phyloP scores from a whole-genome alignment of 2,888 invertebrate genomes.

The Himalopsyche anomala region DNA sequence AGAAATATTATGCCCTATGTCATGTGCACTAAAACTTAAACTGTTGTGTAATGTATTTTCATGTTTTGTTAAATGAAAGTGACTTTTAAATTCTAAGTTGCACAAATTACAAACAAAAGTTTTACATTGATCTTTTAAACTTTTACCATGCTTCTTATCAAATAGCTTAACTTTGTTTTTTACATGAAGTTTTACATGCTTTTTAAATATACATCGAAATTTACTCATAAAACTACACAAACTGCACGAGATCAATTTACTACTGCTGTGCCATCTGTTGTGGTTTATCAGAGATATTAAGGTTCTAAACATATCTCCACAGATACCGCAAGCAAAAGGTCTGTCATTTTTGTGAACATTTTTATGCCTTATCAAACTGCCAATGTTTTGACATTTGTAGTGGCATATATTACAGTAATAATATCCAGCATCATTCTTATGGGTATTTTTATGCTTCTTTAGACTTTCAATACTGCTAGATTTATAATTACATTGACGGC shows the following conservation, averaged over 20 bases:
- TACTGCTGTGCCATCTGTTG: conserved; percentile 9
- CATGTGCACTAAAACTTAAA: background rate
- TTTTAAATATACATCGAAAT: conserved; percentile 14
- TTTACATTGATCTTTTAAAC: too few relatives aligned
- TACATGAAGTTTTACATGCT: background rate
- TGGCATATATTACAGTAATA: background rate
- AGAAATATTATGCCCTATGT: background rate
- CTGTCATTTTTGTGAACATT: background rate
- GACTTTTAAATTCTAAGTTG: background rate
- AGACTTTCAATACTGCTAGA: conserved; percentile 9
- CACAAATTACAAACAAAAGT: background rate
- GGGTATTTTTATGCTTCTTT: background rate
- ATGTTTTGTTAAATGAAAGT: background rate
- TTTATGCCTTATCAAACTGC: conserved; percentile 25
- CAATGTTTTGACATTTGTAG: background rate
- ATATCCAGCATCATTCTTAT: background rate
- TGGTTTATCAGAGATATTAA: conserved; percentile 9
- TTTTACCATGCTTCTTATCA: too few relatives aligned
- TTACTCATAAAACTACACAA: background rate
- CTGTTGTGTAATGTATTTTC: background rate
- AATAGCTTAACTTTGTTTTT: too few relatives aligned
- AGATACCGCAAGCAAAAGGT: conserved; percentile 25
- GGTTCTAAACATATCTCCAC: conserved; percentile 18
- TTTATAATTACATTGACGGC: conserved; percentile 6
- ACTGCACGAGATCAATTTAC: background rate